A percentile compares a stretch with the other conserved stretches of the same genome.
These are phyloP conservation scores for Helarctos malayanus DNA, from an alignment of 2,797 vertebrate genomes.

Conservation along the genomic window DNA sequence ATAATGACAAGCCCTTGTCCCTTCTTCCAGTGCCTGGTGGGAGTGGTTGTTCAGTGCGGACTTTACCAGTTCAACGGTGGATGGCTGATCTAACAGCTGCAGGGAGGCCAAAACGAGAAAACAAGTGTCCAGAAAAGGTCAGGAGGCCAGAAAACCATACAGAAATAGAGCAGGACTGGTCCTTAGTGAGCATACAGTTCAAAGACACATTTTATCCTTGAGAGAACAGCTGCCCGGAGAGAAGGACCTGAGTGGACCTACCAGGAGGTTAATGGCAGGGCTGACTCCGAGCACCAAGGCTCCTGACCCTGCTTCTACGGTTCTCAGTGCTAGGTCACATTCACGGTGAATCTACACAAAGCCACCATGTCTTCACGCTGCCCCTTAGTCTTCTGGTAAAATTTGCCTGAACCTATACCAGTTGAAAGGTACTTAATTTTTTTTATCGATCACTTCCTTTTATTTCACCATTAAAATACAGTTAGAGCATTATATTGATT, in stretches of 20 bases:
- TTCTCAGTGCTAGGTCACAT: neutral
- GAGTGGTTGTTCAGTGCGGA: neutral
- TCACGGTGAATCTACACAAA: neutral
- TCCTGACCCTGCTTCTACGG: neutral
- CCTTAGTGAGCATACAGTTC: neutral
- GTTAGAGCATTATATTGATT: neutral
- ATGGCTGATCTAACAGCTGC: neutral
- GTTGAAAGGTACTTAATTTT: neutral
- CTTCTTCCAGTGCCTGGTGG: neutral
- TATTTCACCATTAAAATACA: constrained; percentile 39
- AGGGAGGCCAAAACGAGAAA: neutral
- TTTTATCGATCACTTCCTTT: neutral
- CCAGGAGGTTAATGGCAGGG: neutral
- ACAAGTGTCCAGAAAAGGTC: neutral
- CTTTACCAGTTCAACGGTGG: neutral
- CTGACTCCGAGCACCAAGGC: neutral
- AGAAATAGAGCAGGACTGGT: neutral
- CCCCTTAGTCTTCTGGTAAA: neutral
- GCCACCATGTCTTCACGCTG: accelerated
- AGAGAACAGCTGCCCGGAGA: neutral
- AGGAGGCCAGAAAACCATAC: neutral
- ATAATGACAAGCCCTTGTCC: neutral
- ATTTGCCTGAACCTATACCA: too few species aligned
- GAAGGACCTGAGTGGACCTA: neutral
- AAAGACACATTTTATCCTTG: neutral